Conservation (phyloP, 2,888 invertebrate genomes). For the Dusona sp. region DNA sequence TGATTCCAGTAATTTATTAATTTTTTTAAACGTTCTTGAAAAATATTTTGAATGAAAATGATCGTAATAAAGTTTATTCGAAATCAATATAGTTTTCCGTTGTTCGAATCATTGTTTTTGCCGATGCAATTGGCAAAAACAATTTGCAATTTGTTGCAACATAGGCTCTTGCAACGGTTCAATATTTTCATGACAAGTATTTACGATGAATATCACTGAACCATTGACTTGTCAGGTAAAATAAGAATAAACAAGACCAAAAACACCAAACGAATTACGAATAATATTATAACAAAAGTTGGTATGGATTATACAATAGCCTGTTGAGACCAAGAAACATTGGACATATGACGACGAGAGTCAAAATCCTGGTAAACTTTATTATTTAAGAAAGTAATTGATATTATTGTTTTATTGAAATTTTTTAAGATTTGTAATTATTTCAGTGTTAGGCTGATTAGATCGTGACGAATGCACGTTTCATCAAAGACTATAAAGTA, state of each 20-base stretch:
- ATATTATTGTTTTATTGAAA: neutral
- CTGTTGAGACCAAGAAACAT: neutral
- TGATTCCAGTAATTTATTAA: neutral
- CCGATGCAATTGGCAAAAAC: neutral
- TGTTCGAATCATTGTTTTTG: neutral
- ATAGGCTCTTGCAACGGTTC: too few species aligned
- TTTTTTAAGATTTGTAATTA: neutral
- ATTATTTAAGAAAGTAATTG: neutral
- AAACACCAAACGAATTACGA: neutral
- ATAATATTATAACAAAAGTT: neutral
- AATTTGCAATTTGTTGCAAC: too few species aligned
- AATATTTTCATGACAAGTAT: neutral
- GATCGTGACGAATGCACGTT: neutral
- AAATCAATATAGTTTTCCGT: neutral
- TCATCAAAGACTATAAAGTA: neutral
- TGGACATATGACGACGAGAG: neutral
- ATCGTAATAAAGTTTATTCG: neutral
- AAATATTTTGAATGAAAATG: neutral
- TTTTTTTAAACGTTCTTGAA: neutral
- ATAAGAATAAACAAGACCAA: neutral
- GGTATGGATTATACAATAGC: neutral
- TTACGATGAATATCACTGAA: too few species aligned
- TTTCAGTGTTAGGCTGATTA: neutral
- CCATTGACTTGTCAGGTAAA: neutral
- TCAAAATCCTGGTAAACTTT: neutral